Conservation (phyloP, 92 coral and sea anemone genomes). For the Porites divaricata region DNA sequence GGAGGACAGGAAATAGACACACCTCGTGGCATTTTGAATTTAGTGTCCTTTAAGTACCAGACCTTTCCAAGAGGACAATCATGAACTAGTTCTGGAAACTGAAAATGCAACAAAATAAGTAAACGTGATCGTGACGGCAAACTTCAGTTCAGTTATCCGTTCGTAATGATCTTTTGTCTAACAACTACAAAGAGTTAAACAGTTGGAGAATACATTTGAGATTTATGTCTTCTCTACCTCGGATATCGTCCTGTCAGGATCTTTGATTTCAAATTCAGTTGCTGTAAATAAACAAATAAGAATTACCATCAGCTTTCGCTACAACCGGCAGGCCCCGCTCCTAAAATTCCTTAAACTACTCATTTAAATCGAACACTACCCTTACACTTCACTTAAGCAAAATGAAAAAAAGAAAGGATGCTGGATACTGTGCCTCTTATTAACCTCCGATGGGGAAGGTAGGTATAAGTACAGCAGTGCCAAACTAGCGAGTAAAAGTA, state of each 20-base stretch:
- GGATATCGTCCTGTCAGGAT: constrained; percentile 41
- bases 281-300: constrained; percentile 53
- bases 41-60: constrained; percentile 82
- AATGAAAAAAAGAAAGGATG: too few relatives aligned
- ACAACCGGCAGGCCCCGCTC: not conserved
- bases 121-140: not conserved
- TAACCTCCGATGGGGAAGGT: too few relatives aligned
- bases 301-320: not conserved
- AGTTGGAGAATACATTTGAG: not conserved
- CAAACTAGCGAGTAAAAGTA: too few relatives aligned
- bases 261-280: constrained; percentile 84
- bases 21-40: constrained; percentile 88
- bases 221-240: constrained; percentile 54
- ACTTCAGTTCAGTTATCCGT: too few relatives aligned
- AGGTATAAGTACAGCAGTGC: too few relatives aligned
- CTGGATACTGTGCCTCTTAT: too few relatives aligned
- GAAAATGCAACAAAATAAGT: not conserved
- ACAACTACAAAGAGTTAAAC: too few relatives aligned
- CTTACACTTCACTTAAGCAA: too few relatives aligned
- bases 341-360: too few relatives aligned
- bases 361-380: too few relatives aligned
- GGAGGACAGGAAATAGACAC: not conserved
- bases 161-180: not conserved
- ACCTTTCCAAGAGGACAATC: constrained; percentile 77
- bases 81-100: constrained; percentile 76